These are phyloP conservation scores for Malurus cyaneus DNA, from an alignment of 2,113 vertebrate species.

Conservation along the genomic window DNA sequence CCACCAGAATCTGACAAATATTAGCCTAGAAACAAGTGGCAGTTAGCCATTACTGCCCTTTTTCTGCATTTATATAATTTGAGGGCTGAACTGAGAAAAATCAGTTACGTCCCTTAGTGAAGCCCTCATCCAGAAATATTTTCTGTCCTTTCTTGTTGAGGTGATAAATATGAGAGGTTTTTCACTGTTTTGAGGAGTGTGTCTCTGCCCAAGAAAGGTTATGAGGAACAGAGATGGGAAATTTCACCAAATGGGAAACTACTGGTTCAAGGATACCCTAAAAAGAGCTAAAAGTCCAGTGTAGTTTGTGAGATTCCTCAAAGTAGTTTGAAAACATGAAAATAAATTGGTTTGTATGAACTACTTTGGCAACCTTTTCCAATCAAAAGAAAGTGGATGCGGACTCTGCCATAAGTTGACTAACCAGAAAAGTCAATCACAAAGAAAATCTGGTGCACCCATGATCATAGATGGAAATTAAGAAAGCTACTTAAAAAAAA, in stretches of 20 bases:
- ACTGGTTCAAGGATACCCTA: neutral
- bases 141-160: neutral
- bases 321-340: neutral
- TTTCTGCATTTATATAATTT: neutral
- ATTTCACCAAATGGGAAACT: neutral
- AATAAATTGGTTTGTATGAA: neutral
- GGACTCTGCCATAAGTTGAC: neutral
- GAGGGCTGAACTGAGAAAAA: neutral
- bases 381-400: neutral
- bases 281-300: neutral
- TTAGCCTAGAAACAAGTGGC: neutral
- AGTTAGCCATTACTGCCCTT: neutral
- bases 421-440: neutral
- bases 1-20: neutral
- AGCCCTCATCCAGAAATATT: neutral
- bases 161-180: neutral
- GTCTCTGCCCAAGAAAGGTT: neutral
- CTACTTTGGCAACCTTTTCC: neutral
- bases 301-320: neutral
- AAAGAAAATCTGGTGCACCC: neutral
- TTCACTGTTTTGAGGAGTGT: neutral
- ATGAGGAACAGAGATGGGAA: rapidly evolving
- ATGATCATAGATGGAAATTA: neutral
- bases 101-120: rapidly evolving
- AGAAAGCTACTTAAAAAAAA: neutral